Evolutionary conservation across 2,113 vertebrate species (phyloP).

Genomic region (Rhinoderma darwinii): DNA sequence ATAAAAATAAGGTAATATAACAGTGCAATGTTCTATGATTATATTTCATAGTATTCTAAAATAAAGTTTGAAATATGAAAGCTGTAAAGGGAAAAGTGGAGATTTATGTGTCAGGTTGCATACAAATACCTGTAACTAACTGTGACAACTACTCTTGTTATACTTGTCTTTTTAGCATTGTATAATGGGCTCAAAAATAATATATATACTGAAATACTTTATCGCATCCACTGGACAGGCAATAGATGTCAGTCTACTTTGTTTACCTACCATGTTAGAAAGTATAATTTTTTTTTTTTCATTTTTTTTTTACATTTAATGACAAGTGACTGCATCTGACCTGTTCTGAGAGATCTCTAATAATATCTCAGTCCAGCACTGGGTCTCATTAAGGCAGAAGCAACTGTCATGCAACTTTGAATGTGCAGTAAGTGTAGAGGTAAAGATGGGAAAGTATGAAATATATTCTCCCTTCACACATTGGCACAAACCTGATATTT

Average conservation of each 20-base stretch:
- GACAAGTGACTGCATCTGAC: conserved; percentile 66
- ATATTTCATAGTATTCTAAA: conserved; percentile 10
- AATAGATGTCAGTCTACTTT: conserved; percentile 67
- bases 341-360: conserved; percentile 71
- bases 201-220: conserved; percentile 66
- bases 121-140: conserved; percentile 57
- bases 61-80: conserved; percentile 44
- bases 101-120: conserved; percentile 51
- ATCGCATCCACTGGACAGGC: conserved; percentile 43
- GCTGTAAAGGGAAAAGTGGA: conserved; percentile 29
- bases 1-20: not conserved
- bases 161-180: conserved; percentile 57
- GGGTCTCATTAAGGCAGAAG: conserved; percentile 72
- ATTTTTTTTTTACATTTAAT: conserved; percentile 68
- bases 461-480: conserved; percentile 69
- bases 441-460: conserved; percentile 70
- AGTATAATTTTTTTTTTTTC: conserved; percentile 54
- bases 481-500: conserved; percentile 71
- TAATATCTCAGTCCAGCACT: conserved; percentile 67
- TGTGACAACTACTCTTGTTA: conserved; percentile 57
- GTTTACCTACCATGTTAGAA: conserved; percentile 72
- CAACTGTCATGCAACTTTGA: conserved; percentile 71
- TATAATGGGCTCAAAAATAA: conserved; percentile 58
- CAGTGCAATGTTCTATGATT: conserved; percentile 22
- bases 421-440: conserved; percentile 71